These are phyloP conservation scores for Sphaerophoria taeniata DNA, from an alignment of 2,888 invertebrate genomes.

Conservation along the genomic window DNA sequence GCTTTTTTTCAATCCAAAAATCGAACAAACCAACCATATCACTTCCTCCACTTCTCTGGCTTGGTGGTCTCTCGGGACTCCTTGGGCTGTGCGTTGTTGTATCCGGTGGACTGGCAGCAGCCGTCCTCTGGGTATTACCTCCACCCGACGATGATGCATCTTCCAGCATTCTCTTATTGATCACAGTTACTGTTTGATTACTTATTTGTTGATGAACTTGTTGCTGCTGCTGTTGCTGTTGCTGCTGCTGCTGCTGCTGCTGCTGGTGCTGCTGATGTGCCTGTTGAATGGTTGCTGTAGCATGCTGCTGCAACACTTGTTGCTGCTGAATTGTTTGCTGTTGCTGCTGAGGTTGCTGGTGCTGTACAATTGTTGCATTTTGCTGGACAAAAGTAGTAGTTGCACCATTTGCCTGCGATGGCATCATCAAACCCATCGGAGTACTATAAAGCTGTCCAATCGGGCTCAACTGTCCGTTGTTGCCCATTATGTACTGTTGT, in stretches of 20 bases:
- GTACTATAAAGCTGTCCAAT: conserved; percentile 83
- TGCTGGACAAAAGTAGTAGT: conserved; percentile 92
- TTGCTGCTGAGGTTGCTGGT: conserved; percentile 85
- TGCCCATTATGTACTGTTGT: conserved; percentile 89
- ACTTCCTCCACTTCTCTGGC: conserved; percentile 82
- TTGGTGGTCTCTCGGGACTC: conserved; percentile 84
- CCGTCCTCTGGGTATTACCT: conserved; percentile 77
- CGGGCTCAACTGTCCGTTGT: conserved; percentile 91
- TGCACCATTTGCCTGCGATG: conserved; percentile 80
- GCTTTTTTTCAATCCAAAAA: not conserved
- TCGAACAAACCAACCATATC: conserved; percentile 80
- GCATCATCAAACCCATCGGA: conserved; percentile 82
- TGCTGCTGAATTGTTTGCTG: conserved; percentile 75
- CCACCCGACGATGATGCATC: conserved; percentile 66
- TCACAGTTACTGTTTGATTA: conserved; percentile 75
- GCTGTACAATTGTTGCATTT: conserved; percentile 93
- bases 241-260: conserved; percentile 81
- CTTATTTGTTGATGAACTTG: conserved; percentile 76
- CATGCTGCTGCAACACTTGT: conserved; percentile 87
- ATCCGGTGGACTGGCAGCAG: conserved; percentile 89
- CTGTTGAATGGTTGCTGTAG: conserved; percentile 84
- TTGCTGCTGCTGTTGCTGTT: conserved; percentile 75
- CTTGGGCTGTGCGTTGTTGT: conserved; percentile 93
- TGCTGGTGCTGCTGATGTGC: conserved; percentile 70
- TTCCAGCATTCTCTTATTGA: conserved; percentile 77